These are phyloP conservation scores for Tretioscincus oriximinensis DNA, from an alignment of 2,113 vertebrate genomes.

Conservation along the genomic window DNA sequence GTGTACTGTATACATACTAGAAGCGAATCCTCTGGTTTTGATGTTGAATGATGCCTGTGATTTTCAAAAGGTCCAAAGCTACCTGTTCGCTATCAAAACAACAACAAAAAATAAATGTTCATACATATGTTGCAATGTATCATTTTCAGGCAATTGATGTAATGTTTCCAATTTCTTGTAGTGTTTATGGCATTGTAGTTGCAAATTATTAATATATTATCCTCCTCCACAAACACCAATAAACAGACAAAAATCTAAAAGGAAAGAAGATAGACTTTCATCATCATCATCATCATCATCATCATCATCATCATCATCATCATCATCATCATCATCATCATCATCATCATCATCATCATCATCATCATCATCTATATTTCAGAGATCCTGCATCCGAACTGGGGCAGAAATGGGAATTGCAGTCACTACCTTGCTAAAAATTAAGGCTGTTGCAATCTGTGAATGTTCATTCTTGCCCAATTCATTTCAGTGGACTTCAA, in stretches of 20 bases:
- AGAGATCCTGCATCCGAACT: too few relatives aligned
- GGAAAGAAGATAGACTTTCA: too few relatives aligned
- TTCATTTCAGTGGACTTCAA: background rate
- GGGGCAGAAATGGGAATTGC: too few relatives aligned
- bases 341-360: too few relatives aligned
- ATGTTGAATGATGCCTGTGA: constrained; percentile 60
- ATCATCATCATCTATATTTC: too few relatives aligned
- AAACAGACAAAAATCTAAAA: too few relatives aligned
- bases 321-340: too few relatives aligned
- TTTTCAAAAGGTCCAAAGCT: constrained; percentile 80
- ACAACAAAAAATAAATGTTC: constrained; percentile 42
- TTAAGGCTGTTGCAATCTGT: too few relatives aligned
- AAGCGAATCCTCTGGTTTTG: constrained; percentile 69
- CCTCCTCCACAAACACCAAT: too few relatives aligned
- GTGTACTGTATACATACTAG: constrained; percentile 59
- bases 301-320: too few relatives aligned
- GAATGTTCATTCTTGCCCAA: background rate
- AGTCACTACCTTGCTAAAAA: background rate
- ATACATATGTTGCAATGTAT: background rate
- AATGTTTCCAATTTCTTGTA: background rate
- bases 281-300: too few relatives aligned
- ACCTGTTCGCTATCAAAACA: constrained; percentile 71
- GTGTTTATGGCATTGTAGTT: background rate
- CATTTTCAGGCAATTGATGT: background rate
- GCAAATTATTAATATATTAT: background rate